Conservation (phyloP, 2,888 invertebrate genomes). For the Euzetes globulus region DNA sequence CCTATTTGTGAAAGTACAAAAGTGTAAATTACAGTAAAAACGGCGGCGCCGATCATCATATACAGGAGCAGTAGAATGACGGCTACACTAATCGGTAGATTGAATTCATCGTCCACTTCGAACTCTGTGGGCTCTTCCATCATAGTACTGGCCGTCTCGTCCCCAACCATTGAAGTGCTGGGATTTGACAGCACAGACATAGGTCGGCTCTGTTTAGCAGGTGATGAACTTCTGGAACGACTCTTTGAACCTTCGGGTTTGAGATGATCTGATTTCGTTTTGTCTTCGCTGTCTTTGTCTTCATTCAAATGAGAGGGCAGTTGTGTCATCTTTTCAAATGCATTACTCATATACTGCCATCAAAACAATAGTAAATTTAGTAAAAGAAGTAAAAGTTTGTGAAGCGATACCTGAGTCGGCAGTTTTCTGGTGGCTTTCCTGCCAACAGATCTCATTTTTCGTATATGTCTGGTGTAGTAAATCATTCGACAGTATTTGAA, state of each 20-base stretch:
- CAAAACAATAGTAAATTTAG: neutral
- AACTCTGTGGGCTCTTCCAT: constrained; percentile 52
- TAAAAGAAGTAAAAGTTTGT: neutral
- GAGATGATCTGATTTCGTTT: neutral
- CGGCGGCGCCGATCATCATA: constrained; percentile 74
- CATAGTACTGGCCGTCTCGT: constrained; percentile 19
- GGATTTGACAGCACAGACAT: neutral
- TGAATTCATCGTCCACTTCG: constrained; percentile 85
- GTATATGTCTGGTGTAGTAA: constrained; percentile 44
- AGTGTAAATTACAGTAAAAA: constrained; percentile 50
- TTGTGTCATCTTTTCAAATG: neutral
- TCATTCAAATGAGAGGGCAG: neutral
- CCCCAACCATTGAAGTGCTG: constrained; percentile 21
- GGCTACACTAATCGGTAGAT: constrained; percentile 83
- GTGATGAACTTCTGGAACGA: constrained; percentile 5
- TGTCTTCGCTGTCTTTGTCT: neutral
- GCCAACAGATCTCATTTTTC: constrained; percentile 38
- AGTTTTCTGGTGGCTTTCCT: constrained; percentile 38
- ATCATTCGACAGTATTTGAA: constrained; percentile 54
- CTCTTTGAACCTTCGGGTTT: constrained; percentile 10
- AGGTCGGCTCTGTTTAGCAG: constrained; percentile 6
- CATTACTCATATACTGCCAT: neutral
- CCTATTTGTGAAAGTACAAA: too few species aligned
- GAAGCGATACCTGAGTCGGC: constrained; percentile 40
- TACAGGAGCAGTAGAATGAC: constrained; percentile 72